phyloP scores from a whole-genome alignment of 2,888 invertebrate species.

The Beris chalybata region DNA sequence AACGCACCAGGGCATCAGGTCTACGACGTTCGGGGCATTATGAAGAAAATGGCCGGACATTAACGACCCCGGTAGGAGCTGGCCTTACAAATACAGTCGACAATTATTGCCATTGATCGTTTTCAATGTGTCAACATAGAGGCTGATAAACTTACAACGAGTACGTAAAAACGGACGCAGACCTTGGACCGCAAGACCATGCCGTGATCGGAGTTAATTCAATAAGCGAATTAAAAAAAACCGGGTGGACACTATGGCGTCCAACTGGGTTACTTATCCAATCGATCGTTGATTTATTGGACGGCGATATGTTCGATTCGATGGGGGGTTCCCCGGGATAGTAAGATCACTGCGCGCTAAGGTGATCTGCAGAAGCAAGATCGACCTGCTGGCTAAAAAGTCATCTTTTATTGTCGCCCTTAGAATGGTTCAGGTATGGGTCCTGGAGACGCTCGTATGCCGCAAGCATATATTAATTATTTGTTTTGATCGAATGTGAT shows the following conservation, averaged over 20 bases:
- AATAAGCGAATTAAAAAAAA: slow-evolving; percentile 34
- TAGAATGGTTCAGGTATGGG: not conserved
- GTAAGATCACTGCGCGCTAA: slow-evolving; percentile 4
- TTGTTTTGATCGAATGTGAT: slow-evolving; percentile 34
- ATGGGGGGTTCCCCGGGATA: slow-evolving; percentile 28
- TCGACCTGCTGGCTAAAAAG: slow-evolving; percentile 8
- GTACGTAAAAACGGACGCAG: no score
- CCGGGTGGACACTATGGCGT: slow-evolving; percentile 26
- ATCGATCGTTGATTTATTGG: slow-evolving; percentile 33
- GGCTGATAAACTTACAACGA: slow-evolving; percentile 12
- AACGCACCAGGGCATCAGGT: slow-evolving; percentile 24
- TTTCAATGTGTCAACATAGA: slow-evolving; percentile 36
- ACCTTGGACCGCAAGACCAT: slow-evolving; percentile 4
- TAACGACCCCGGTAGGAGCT: slow-evolving; percentile 38
- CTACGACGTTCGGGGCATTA: slow-evolving; percentile 2
- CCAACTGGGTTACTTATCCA: slow-evolving; percentile 22
- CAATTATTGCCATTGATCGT: slow-evolving; percentile 34
- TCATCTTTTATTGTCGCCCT: slow-evolving; percentile 30
- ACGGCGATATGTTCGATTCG: slow-evolving; percentile 28
- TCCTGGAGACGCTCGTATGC: no score
- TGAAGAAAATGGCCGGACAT: slow-evolving; percentile 31
- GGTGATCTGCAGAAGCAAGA: slow-evolving; percentile 29
- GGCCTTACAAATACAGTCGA: slow-evolving; percentile 32
- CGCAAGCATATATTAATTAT: slow-evolving; percentile 24
- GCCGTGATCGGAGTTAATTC: slow-evolving; percentile 37